Evolutionary conservation across 1,140 invertebrate genomes (phyloP).

Genomic region (Sitophilus oryzae): DNA sequence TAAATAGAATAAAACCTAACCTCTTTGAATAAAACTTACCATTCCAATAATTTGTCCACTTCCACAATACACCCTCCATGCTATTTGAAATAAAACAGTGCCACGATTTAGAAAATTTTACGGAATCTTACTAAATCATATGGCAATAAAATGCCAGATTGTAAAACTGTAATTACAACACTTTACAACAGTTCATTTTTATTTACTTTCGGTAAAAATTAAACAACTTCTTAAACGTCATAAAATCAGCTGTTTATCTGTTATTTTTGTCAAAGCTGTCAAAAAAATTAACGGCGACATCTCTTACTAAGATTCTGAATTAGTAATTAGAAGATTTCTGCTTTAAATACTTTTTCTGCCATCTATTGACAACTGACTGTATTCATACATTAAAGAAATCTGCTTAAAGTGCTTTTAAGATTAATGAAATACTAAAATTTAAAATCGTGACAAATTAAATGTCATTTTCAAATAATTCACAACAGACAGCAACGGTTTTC

Average conservation of each 20-base stretch:
- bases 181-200: not conserved
- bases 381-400: too few species aligned
- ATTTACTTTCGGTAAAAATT: not conserved
- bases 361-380: too few species aligned
- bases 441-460: too few species aligned
- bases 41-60: conserved; percentile 81
- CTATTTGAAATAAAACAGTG: not conserved
- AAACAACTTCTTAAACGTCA: not conserved
- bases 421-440: too few species aligned
- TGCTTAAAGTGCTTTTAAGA: too few species aligned
- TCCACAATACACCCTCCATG: conserved; percentile 73
- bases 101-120: too few species aligned
- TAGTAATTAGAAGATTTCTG: not conserved
- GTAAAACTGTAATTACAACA: not conserved
- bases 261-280: too few species aligned
- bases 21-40: conserved; percentile 47
- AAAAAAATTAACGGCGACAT: not conserved
- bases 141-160: not conserved
- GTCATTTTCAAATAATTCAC: too few species aligned
- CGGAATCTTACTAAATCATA: too few species aligned
- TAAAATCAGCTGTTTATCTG: not conserved
- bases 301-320: not conserved
- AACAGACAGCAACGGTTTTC: too few species aligned
- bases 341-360: too few species aligned
- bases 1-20: conserved; percentile 17